A percentile compares a stretch with the other conserved stretches of the same genome.
phyloP scores from a whole-genome alignment of 2,113 vertebrate genomes.

The Thamnophis sirtalis region DNA sequence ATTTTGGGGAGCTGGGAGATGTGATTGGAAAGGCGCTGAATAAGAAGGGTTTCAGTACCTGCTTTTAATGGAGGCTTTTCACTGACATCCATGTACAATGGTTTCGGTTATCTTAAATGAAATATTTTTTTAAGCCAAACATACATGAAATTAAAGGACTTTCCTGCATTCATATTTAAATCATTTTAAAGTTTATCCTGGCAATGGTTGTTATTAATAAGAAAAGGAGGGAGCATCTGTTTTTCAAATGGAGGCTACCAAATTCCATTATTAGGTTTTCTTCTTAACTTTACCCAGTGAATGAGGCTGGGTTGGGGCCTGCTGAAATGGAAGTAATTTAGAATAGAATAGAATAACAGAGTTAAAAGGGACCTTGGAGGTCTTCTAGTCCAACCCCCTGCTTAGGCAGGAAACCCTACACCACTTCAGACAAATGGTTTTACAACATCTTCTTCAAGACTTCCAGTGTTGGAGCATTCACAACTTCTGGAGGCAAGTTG shows the following conservation, averaged over 20 bases:
- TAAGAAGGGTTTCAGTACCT: background rate
- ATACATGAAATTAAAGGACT: background rate
- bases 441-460: too few relatives aligned
- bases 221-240: background rate
- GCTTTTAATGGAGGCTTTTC: background rate
- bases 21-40: background rate
- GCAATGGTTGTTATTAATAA: background rate
- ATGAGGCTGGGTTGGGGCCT: background rate
- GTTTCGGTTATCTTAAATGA: background rate
- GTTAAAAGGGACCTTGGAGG: too few relatives aligned
- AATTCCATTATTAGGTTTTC: background rate
- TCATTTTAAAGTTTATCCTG: background rate
- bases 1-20: background rate
- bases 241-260: background rate
- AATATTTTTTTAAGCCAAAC: background rate
- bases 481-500: too few relatives aligned
- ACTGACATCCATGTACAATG: background rate
- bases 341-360: too few relatives aligned
- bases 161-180: background rate
- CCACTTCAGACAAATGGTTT: too few relatives aligned
- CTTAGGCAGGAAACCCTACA: too few relatives aligned
- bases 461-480: too few relatives aligned
- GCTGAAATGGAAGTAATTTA: background rate
- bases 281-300: background rate
- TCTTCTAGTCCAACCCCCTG: too few relatives aligned